Evolutionary conservation across 2,888 invertebrate genomes (phyloP).

Genomic region (Osedax frankpressi): DNA sequence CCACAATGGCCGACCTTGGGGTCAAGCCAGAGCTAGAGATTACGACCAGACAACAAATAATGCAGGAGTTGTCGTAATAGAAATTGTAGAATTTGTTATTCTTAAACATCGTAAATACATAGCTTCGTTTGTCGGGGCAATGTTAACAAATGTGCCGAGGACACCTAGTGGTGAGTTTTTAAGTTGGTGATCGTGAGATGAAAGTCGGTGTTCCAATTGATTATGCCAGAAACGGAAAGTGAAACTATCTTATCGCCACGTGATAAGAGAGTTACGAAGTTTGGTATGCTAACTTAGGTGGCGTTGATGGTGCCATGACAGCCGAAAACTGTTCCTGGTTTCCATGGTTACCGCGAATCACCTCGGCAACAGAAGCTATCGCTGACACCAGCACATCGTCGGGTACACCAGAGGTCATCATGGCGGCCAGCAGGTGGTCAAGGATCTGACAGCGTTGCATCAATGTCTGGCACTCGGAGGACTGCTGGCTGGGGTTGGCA

Average conservation of each 20-base stretch:
- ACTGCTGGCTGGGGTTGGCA: constrained; percentile 72
- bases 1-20: constrained; percentile 85
- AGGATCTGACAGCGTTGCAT: constrained; percentile 73
- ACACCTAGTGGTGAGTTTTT: too few species aligned
- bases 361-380: constrained; percentile 84
- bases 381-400: constrained; percentile 90
- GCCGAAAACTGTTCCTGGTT: constrained; percentile 80
- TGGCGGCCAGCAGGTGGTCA: constrained; percentile 68
- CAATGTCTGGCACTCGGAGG: constrained; percentile 66
- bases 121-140: too few species aligned
- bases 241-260: too few species aligned
- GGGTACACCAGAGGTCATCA: constrained; percentile 91
- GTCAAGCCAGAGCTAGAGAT: too few species aligned
- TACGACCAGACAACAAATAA: too few species aligned
- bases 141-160: too few species aligned
- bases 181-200: too few species aligned
- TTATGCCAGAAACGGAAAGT: too few species aligned
- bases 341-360: constrained; percentile 71
- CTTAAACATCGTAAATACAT: too few species aligned
- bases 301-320: constrained; percentile 80
- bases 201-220: too few species aligned
- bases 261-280: neutral
- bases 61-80: too few species aligned
- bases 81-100: too few species aligned
- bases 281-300: constrained; percentile 56